These are phyloP conservation scores for Pseudanteris insignis DNA, from an alignment of 2,888 invertebrate genomes.

Conservation along the genomic window DNA sequence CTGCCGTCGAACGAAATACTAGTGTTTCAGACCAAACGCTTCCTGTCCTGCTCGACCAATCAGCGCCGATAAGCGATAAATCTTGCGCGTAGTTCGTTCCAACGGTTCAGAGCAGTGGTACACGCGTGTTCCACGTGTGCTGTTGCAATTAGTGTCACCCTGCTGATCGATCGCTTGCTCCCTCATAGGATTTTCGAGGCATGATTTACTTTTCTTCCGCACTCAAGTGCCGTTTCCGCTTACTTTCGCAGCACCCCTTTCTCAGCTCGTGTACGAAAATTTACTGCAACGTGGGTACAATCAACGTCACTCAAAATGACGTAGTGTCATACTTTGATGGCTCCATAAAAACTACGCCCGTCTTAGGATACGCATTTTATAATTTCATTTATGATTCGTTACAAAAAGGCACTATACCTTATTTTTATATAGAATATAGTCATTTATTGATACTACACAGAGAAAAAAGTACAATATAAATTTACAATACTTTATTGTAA, in stretches of 20 bases:
- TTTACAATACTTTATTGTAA: too few species aligned
- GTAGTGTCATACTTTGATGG: neutral
- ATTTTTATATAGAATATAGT: too few species aligned
- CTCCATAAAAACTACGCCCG: too few species aligned
- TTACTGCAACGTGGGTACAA: conserved; percentile 10
- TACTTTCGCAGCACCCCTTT: conserved; percentile 4
- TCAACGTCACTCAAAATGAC: conserved; percentile 20
- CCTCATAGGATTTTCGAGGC: conserved; percentile 50
- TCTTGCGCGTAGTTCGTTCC: conserved; percentile 53
- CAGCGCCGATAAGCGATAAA: conserved; percentile 58
- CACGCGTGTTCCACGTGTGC: conserved; percentile 57
- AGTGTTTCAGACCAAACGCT: conserved; percentile 21
- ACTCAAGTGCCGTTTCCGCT: conserved; percentile 13
- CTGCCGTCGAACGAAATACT: too few species aligned
- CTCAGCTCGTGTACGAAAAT: conserved; percentile 6
- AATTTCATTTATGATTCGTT: too few species aligned
- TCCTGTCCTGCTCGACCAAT: conserved; percentile 50
- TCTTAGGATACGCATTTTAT: too few species aligned
- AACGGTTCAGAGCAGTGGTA: conserved; percentile 49
- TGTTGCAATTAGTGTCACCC: conserved; percentile 61
- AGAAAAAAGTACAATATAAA: too few species aligned
- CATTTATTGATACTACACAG: too few species aligned
- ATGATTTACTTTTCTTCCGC: conserved; percentile 44
- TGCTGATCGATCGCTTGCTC: conserved; percentile 57
- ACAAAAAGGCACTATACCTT: too few species aligned